These are phyloP conservation scores for Andricus grossulariae DNA, from an alignment of 1,140 invertebrate species.

Conservation along the genomic window DNA sequence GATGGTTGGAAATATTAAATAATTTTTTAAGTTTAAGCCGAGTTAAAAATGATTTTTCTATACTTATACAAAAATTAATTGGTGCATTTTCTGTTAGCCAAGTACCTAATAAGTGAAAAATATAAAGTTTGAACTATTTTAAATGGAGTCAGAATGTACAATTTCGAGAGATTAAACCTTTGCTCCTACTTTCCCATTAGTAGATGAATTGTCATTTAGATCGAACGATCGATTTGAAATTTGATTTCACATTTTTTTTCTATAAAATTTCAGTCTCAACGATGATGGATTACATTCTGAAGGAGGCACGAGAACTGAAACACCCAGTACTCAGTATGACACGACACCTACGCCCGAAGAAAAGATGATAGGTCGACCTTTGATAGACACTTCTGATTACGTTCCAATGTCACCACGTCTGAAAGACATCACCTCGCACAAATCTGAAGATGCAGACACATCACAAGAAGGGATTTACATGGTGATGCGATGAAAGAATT, in stretches of 20 bases:
- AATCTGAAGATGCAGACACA: slow-evolving; percentile 54
- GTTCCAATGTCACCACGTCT: slow-evolving; percentile 70
- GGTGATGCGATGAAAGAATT: slow-evolving; percentile 65
- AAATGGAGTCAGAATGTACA: neutral
- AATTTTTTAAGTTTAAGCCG: too few relatives aligned
- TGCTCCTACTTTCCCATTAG: neutral
- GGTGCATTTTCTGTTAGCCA: too few relatives aligned
- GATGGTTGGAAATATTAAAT: too few relatives aligned
- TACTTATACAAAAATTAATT: too few relatives aligned
- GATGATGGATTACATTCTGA: slow-evolving; percentile 64
- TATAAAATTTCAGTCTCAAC: slow-evolving; percentile 50
- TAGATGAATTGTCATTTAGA: neutral
- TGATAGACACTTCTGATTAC: slow-evolving; percentile 66
- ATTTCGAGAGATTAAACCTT: neutral
- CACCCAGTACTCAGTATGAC: slow-evolving; percentile 59
- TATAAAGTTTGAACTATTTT: neutral
- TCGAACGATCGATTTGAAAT: neutral
- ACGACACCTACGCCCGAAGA: slow-evolving; percentile 56
- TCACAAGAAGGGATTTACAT: slow-evolving; percentile 65
- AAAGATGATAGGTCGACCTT: slow-evolving; percentile 42
- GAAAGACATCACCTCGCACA: slow-evolving; percentile 52
- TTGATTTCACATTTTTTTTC: slow-evolving; percentile 1
- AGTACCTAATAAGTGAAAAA: too few relatives aligned
- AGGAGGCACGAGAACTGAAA: slow-evolving; percentile 57
- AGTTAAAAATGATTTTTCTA: too few relatives aligned